A percentile compares a stretch with the other conserved stretches of the same genome.
phyloP scores from a whole-genome alignment of 2,888 invertebrate genomes.

The Pocota personata region DNA sequence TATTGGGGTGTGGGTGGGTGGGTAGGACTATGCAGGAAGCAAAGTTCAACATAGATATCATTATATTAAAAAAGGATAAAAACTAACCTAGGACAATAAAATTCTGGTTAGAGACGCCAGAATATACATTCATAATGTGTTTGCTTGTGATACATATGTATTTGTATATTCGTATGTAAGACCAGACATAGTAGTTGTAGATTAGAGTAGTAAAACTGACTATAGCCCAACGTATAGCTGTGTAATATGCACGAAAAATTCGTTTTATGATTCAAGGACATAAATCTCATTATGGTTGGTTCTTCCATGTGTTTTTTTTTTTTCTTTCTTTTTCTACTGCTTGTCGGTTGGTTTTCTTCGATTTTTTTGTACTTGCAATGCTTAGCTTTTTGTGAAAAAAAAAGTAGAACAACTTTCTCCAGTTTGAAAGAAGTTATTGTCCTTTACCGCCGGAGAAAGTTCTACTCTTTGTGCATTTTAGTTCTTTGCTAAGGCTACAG shows the following conservation, averaged over 20 bases:
- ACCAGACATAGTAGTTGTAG: conserved; percentile 45
- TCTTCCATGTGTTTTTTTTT: conserved; percentile 39
- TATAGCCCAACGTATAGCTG: conserved; percentile 27
- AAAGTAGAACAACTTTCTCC: conserved; percentile 72
- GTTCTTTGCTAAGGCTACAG: conserved; percentile 35
- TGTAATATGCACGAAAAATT: conserved; percentile 78
- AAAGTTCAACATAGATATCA: conserved; percentile 72
- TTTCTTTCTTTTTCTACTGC: conserved; percentile 11
- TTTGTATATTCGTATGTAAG: conserved; percentile 7
- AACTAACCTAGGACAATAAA: conserved; percentile 77
- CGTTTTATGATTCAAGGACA: conserved; percentile 82
- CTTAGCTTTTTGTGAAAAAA: conserved; percentile 27
- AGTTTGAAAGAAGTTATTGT: conserved; percentile 71
- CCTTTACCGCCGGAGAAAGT: conserved; percentile 67
- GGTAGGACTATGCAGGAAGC: conserved; percentile 48
- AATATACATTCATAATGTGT: conserved; percentile 68
- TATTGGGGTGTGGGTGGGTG: conserved; percentile 25
- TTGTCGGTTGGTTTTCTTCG: conserved; percentile 20
- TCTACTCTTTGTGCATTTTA: conserved; percentile 53
- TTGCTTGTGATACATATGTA: conserved; percentile 29
- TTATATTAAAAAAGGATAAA: conserved; percentile 74
- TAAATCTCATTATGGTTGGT: conserved; percentile 80
- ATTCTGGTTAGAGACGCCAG: conserved; percentile 74
- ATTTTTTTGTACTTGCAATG: conserved; percentile 30
- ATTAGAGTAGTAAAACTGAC: conserved; percentile 57